Base-by-base conservation (phyloP, 2,113 vertebrate genomes). In the Pomatostomus ruficeps region DNA sequence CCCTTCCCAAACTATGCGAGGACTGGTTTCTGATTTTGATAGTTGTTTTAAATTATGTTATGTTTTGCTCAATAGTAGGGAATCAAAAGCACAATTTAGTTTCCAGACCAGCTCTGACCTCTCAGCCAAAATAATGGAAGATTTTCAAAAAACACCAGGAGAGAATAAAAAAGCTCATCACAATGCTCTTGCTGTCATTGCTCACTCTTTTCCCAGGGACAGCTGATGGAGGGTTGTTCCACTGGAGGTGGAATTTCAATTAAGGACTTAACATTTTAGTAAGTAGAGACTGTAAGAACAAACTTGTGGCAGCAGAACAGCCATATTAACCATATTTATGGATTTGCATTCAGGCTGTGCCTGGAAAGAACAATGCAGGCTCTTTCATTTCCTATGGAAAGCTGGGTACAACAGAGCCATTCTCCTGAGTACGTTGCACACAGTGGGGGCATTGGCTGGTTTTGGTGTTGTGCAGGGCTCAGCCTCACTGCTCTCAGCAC, bases 191-290 rank as follows among this genome's bases (percentile, higher is more conserved):
- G n/a, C 82, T 96, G 61, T 93, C 83, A 75, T 75, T 13, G 4
- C 61, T 92, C 11, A 0, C 45, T 26, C 46, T 74, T 94, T 90
- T 90, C 72, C 61, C 1, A 3, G 54, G 51, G 63, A 80, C 43
- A 73, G 68, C 79, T 93, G 88, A 91, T 62, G 43, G 54, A 93
- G 28, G 28, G 38, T 40, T 77, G 59, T 83, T 89, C 72, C 48
- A 58, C 82, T 96, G 90, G 93, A 95, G 95, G 90, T 93, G 95
- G 95, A 97, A 97, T 96, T 88, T 92, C 92, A 94, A 86, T 95
- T 51, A 94, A 88, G 68, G 33, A 81, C 57, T 93, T 91, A 61
- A 65, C 76, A 91, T 94, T 96, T 96, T 40, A 93, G 21, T 42
- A 85, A 85, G 92, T 23, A 52, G 28, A 46, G 67, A 45, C 62